A percentile compares a stretch with the other conserved stretches of the same genome.
These are phyloP conservation scores for Galerucella nymphaeae DNA, from an alignment of 2,888 invertebrate species.

Conservation along the genomic window DNA sequence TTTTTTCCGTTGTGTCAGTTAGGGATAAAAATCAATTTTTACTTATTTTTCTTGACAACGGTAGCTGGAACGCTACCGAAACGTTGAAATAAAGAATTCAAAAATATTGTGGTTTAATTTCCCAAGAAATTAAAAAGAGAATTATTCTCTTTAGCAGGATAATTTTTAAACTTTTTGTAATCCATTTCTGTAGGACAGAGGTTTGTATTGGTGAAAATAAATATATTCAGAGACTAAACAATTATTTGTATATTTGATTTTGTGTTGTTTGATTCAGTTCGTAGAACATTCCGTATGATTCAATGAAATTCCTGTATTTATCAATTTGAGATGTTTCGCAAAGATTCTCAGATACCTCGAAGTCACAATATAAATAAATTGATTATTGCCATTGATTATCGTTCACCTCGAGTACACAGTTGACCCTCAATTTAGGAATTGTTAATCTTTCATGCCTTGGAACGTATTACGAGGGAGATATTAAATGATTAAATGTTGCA, in stretches of 20 bases:
- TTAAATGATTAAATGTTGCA: not conserved
- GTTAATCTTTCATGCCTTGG: conserved; percentile 11
- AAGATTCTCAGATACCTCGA: conserved; percentile 5
- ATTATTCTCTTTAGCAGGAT: too few species aligned
- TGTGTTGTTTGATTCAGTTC: not conserved
- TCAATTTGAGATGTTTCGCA: not conserved
- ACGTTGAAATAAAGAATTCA: too few species aligned
- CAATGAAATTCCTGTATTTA: not conserved
- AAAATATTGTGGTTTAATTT: too few species aligned
- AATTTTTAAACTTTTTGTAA: too few species aligned
- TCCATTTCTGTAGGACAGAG: too few species aligned
- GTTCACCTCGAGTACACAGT: conserved; percentile 15
- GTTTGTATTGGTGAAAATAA: too few species aligned
- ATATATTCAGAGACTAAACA: too few species aligned
- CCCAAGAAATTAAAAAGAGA: too few species aligned
- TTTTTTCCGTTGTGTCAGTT: too few species aligned
- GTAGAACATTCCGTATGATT: not conserved
- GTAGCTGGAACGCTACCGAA: too few species aligned
- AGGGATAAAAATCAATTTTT: too few species aligned
- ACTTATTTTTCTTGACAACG: too few species aligned
- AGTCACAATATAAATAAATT: conserved; percentile 20
- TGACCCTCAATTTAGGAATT: conserved; percentile 14
- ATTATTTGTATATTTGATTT: not conserved
- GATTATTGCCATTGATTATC: conserved; percentile 14
- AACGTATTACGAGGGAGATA: not conserved